Evolutionary conservation across 2,888 invertebrate species (phyloP).

Genomic region (Rhabditoides inermis): DNA sequence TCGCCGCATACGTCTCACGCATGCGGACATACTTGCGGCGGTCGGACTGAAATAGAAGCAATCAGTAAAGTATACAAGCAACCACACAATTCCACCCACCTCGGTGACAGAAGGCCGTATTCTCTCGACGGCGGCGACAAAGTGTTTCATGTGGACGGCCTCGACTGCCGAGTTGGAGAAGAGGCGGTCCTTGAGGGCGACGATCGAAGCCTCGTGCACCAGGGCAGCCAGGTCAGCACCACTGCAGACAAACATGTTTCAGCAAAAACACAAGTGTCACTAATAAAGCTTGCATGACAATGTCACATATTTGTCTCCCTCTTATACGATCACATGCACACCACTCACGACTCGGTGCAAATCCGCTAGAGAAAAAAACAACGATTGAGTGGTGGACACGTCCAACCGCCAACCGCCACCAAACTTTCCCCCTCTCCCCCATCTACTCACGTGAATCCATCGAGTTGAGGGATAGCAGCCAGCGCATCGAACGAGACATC

Average conservation of each 20-base stretch:
- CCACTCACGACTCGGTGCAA: no score
- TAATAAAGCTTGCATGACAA: no score
- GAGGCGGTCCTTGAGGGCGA: conserved; percentile 71
- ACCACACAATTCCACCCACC: no score
- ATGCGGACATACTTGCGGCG: conserved; percentile 65
- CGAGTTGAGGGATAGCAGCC: conserved; percentile 64
- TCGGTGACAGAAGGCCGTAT: conserved; percentile 73
- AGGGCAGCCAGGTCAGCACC: conserved; percentile 88
- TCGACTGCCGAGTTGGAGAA: conserved; percentile 5
- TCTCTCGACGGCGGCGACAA: conserved; percentile 69
- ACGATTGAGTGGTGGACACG: no score
- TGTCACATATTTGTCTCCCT: no score
- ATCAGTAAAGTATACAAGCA: no score
- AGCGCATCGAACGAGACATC: conserved; percentile 70
- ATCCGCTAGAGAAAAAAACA: no score
- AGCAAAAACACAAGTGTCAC: no score
- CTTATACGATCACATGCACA: no score
- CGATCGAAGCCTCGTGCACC: conserved; percentile 75
- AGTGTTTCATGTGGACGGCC: conserved; percentile 59
- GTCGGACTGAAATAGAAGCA: no score
- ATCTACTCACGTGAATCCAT: conserved; percentile 67
- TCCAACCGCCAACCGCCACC: no score
- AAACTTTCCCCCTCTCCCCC: no score
- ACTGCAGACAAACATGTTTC: conserved; percentile 50
- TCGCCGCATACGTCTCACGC: conserved; percentile 25